Evolutionary conservation across 2,888 invertebrate species (phyloP).

Genomic region (Papilio elwesi): DNA sequence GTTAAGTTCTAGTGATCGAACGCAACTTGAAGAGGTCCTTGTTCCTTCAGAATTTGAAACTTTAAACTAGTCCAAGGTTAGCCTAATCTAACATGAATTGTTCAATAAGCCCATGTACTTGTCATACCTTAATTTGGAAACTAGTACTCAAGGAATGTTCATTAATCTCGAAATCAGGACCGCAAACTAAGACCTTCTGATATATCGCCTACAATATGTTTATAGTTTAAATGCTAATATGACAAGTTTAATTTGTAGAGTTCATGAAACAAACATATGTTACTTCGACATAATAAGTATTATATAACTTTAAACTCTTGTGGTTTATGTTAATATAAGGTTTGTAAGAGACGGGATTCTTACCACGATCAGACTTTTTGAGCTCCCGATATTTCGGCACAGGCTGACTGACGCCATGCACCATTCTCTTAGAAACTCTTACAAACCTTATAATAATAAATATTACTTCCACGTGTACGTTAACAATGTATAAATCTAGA

Average conservation of each 20-base stretch:
- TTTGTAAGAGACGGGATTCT: too few relatives aligned
- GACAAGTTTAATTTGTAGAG: background rate
- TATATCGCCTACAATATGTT: background rate
- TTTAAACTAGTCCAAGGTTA: background rate
- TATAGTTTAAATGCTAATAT: conserved; percentile 2
- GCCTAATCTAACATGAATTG: background rate
- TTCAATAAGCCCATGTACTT: background rate
- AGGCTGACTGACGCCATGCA: too few relatives aligned
- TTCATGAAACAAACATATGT: background rate
- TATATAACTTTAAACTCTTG: too few relatives aligned
- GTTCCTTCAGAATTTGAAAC: background rate
- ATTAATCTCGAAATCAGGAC: conserved; percentile 16
- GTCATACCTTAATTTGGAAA: background rate
- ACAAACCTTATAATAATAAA: too few relatives aligned
- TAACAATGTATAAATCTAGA: too few relatives aligned
- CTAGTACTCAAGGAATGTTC: conserved; percentile 11
- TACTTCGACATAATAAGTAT: too few relatives aligned
- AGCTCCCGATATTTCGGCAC: too few relatives aligned
- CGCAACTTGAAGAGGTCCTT: background rate
- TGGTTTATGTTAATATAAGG: too few relatives aligned
- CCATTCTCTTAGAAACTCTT: too few relatives aligned
- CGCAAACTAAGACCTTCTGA: conserved; percentile 6
- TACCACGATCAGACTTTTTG: too few relatives aligned
- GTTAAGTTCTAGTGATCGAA: background rate
- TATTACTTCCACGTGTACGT: too few relatives aligned